Evolutionary conservation across 2,888 invertebrate species (phyloP).

Genomic region (Macaria notata): DNA sequence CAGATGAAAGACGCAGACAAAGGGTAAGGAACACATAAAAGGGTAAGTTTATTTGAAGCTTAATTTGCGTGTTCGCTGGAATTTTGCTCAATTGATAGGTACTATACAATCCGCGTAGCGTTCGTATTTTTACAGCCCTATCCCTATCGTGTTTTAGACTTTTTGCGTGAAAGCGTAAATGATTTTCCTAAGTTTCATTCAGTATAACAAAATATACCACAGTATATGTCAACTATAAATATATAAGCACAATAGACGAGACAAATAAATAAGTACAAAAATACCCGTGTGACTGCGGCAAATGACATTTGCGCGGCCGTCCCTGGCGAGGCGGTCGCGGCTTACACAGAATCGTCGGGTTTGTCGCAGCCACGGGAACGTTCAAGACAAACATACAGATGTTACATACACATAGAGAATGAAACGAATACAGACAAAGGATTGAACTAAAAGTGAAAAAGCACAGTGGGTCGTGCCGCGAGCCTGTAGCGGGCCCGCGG

Average conservation of each 20-base stretch:
- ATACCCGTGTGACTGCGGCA: slow-evolving; percentile 74
- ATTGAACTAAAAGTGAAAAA: slow-evolving; percentile 78
- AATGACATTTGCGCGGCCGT: slow-evolving; percentile 54
- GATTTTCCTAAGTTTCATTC: slow-evolving; percentile 80
- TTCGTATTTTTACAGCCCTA: slow-evolving; percentile 73
- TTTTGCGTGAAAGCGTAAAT: slow-evolving; percentile 83
- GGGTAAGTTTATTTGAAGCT: slow-evolving; percentile 82
- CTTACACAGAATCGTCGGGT: slow-evolving; percentile 48
- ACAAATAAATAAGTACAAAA: slow-evolving; percentile 79
- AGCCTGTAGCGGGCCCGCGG: slow-evolving; percentile 70
- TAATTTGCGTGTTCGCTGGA: slow-evolving; percentile 81
- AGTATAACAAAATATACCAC: slow-evolving; percentile 74
- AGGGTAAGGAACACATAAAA: slow-evolving; percentile 85
- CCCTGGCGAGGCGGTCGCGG: slow-evolving; percentile 35
- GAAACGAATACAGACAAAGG: slow-evolving; percentile 82
- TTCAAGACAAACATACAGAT: slow-evolving; percentile 82
- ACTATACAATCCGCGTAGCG: slow-evolving; percentile 71
- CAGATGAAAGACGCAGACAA: slow-evolving; percentile 93
- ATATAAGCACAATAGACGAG: slow-evolving; percentile 81
- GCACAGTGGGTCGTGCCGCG: slow-evolving; percentile 73
- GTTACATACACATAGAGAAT: slow-evolving; percentile 84
- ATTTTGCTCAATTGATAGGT: slow-evolving; percentile 72
- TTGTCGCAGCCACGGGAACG: slow-evolving; percentile 78
- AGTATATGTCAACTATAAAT: slow-evolving; percentile 70
- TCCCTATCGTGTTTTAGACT: slow-evolving; percentile 76